Evolutionary conservation across 2,888 invertebrate species (phyloP).

Genomic region (Drosophila atroscutellata): DNA sequence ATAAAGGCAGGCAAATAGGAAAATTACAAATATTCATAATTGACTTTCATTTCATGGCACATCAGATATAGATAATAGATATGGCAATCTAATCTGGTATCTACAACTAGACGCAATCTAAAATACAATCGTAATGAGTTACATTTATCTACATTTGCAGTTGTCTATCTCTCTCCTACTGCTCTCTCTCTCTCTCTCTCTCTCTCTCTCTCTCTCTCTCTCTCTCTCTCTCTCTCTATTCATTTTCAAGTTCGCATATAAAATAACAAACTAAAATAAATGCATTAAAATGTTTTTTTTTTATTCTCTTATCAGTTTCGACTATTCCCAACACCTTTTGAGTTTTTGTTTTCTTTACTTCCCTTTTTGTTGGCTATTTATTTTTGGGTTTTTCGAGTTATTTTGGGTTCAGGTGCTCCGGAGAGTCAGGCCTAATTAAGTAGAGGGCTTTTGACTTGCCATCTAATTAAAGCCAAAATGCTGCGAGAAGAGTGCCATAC

Average conservation of each 20-base stretch:
- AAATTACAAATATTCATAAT: not conserved
- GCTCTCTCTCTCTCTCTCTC: not conserved
- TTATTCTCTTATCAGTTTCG: not conserved
- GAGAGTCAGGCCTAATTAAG: conserved; percentile 56
- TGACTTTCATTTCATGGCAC: not conserved
- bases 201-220: too few species aligned
- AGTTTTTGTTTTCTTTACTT: conserved; percentile 2
- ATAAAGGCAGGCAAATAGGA: conserved; percentile 28
- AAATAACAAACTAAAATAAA: not conserved
- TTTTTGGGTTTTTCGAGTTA: conserved; percentile 36
- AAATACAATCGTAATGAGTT: not conserved
- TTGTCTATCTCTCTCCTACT: not conserved
- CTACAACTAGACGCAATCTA: not conserved
- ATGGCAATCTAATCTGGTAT: not conserved
- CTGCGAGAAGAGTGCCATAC: conserved; percentile 18
- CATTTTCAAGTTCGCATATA: not conserved
- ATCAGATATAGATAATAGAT: not conserved
- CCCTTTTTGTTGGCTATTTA: conserved; percentile 16
- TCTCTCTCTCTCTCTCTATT: not conserved
- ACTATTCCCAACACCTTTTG: conserved; percentile 32
- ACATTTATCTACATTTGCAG: not conserved
- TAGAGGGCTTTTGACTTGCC: conserved; percentile 36
- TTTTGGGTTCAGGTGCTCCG: conserved; percentile 56
- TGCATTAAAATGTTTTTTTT: not conserved
- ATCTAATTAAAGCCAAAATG: conserved; percentile 59